Evolutionary conservation across 2,888 invertebrate species (phyloP).

Genomic region (Nasonovia ribisnigri): DNA sequence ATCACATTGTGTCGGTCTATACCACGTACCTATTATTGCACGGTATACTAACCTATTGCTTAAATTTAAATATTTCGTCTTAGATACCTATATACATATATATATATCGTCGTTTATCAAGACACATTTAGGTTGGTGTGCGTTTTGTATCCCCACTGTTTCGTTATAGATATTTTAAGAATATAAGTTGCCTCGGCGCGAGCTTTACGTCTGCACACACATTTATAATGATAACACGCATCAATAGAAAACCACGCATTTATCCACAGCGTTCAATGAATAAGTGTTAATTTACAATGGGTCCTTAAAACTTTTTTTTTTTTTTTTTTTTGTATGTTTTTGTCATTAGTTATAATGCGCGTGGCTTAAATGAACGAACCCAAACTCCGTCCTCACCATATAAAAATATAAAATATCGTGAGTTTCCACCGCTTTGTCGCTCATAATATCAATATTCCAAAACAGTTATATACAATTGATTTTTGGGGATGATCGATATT

Average conservation of each 20-base stretch:
- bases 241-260: not conserved
- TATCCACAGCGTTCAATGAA: slow-evolving; percentile 3
- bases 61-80: not conserved
- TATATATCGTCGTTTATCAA: not conserved
- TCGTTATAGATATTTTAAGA: slow-evolving; percentile 15
- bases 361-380: not conserved
- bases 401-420: not conserved
- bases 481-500: too few relatives aligned
- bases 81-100: not conserved
- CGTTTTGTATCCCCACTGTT: not conserved
- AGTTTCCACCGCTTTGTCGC: too few relatives aligned
- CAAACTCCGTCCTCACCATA: not conserved
- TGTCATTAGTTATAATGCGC: not conserved
- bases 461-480: too few relatives aligned
- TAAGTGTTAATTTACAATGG: slow-evolving; percentile 53
- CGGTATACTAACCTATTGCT: not conserved
- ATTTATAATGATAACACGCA: not conserved
- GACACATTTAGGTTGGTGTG: not conserved
- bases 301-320: not conserved
- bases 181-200: not conserved
- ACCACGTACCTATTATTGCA: not conserved
- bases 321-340: not conserved
- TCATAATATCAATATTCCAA: too few relatives aligned
- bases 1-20: not conserved
- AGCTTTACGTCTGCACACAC: not conserved